phyloP scores from a whole-genome alignment of 2,888 invertebrate genomes.

The Mechanitis mazaeus region DNA sequence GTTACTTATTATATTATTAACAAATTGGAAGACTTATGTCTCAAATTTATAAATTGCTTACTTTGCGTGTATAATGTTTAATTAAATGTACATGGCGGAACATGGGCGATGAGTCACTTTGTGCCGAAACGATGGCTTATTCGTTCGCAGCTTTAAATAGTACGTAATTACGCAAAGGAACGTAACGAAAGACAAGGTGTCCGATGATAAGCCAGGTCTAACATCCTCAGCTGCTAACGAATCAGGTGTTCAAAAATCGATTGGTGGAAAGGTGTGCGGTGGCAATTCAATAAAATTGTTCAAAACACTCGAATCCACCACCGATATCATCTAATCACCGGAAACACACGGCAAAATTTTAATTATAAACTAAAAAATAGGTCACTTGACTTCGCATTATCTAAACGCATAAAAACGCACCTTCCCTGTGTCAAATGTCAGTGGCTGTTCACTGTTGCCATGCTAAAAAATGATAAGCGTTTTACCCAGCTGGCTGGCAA shows the following conservation, averaged over 20 bases:
- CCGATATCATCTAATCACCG: constrained; percentile 56
- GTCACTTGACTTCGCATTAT: constrained; percentile 58
- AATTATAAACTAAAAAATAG: constrained; percentile 60
- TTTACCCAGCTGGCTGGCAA: constrained; percentile 68
- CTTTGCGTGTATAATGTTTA: no score
- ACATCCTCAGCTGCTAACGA: constrained; percentile 53
- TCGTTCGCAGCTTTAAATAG: constrained; percentile 33
- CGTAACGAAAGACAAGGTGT: constrained; percentile 67
- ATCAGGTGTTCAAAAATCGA: constrained; percentile 64
- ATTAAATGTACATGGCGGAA: neutral
- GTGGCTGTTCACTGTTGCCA: constrained; percentile 37
- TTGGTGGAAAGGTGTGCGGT: constrained; percentile 57
- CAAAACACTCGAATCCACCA: constrained; percentile 37
- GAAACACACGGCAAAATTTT: constrained; percentile 54
- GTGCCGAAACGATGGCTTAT: constrained; percentile 16
- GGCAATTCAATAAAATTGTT: constrained; percentile 47
- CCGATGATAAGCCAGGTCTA: constrained; percentile 35
- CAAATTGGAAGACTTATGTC: no score
- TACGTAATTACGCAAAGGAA: constrained; percentile 58
- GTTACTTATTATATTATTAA: no score
- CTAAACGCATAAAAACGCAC: constrained; percentile 50
- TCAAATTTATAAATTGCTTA: no score
- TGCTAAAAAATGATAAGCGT: constrained; percentile 46
- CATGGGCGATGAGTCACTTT: constrained; percentile 15
- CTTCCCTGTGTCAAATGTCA: constrained; percentile 48